Base-by-base conservation (phyloP, 2,797 vertebrate genomes). In the Streptopelia turtur region DNA sequence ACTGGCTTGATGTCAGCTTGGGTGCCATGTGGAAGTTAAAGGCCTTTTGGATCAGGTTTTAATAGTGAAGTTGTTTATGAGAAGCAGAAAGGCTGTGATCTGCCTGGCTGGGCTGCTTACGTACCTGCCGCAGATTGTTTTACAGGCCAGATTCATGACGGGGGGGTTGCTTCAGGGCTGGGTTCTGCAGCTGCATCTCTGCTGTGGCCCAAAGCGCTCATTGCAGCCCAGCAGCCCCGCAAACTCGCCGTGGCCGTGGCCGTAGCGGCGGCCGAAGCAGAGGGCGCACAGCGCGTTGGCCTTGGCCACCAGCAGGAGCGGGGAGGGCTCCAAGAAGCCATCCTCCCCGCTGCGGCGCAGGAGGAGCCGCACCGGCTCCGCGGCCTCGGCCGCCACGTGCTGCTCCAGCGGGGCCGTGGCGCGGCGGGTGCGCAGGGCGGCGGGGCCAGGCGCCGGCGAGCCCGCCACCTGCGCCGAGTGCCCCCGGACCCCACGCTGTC, bases 191-290 rank as follows among this genome's bases (percentile, higher is more conserved):
- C 28, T 28, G 9, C 27, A 27, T n/a, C 82, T 52, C 35, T 39
- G 1, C 13, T 3, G 56, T 18, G 24, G 13, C 23, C 98, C 98
- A 50, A 99, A 99, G 93, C 93, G 92, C 64, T 98, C 91, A 3
- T 97, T 77, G 8, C 86, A 97, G 50, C 95, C 83, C 37, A 99
- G 83, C 85, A 99, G 96, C 4, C 96, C 93, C 93, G 96, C 94
- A 70, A 99, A 99, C 97, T 99, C 98, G 9, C 41, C 7, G 41
- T 99, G 98, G 9, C 98, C 87, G 9, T 98, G 98, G 89, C 97
- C 87, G 7, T 98, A 98, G n/a, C 98, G 98, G 87, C 97, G 98
- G 35, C 98, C 98, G 59, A 99, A 99, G 97, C 98, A 99, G 79
- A 99, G 94, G 37, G 98, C 98, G 37, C 98, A 98, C 72, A 99